Evolutionary conservation across 2,888 invertebrate genomes (phyloP).

Genomic region (Synergus umbraculus): DNA sequence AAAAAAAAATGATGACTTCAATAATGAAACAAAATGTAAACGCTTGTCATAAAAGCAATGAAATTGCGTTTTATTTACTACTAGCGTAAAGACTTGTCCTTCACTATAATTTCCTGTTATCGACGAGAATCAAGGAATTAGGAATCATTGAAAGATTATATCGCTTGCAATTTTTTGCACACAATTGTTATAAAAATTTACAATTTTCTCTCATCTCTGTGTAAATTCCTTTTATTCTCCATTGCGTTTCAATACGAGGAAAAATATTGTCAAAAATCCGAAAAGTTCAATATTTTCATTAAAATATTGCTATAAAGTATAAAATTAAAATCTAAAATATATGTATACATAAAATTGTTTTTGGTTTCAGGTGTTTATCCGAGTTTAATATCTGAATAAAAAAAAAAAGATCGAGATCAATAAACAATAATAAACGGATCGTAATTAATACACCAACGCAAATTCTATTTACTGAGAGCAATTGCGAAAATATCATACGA

Average conservation of each 20-base stretch:
- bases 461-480: not conserved
- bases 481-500: not conserved
- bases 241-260: not conserved
- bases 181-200: not conserved
- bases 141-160: not conserved
- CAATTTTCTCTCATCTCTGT: not conserved
- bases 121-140: not conserved
- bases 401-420: not conserved
- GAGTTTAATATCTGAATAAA: not conserved
- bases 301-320: not conserved
- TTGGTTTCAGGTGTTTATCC: not conserved
- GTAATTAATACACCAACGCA: not conserved
- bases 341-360: not conserved
- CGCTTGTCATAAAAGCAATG: not conserved
- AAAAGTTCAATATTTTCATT: not conserved
- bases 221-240: not conserved
- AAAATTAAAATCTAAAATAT: too few species aligned
- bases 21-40: not conserved
- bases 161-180: not conserved
- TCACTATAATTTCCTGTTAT: conserved; percentile 24
- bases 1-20: not conserved
- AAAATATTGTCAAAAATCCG: not conserved
- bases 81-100: not conserved
- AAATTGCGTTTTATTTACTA: conserved; percentile 6
- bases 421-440: not conserved